Conservation (phyloP, 2,113 vertebrate genomes). For the Scopus umbretta region DNA sequence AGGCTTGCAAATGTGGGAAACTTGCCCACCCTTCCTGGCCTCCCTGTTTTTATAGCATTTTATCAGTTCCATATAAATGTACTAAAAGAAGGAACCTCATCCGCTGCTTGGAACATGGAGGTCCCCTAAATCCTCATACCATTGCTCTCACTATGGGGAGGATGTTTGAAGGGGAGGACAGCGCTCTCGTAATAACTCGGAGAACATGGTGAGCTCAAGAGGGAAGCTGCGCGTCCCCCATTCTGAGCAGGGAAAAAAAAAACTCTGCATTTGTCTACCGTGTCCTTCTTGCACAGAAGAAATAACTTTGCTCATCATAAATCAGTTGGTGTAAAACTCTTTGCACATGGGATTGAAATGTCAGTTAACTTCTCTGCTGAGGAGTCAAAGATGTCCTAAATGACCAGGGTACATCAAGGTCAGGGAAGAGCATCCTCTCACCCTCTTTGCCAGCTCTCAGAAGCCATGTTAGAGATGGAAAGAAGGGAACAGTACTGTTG, state of each 20-base stretch:
- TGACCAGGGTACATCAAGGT: background rate
- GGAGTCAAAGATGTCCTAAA: background rate
- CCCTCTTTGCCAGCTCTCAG: background rate
- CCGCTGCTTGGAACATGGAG: background rate
- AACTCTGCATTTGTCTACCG: background rate
- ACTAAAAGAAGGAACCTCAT: background rate
- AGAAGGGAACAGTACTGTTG: background rate
- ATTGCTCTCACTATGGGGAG: background rate
- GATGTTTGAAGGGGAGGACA: background rate
- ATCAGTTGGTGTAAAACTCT: background rate
- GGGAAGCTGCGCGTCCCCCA: background rate
- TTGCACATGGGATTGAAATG: background rate
- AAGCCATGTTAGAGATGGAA: background rate
- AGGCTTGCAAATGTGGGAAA: background rate
- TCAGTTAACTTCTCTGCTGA: background rate
- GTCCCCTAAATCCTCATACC: background rate
- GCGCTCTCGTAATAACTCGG: rapidly evolving
- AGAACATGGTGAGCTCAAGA: background rate
- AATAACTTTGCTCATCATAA: background rate
- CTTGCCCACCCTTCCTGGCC: background rate
- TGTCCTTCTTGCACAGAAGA: background rate
- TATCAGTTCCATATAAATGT: background rate
- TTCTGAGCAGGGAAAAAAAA: background rate
- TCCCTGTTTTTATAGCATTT: background rate
- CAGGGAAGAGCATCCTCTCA: background rate